phyloP scores from a whole-genome alignment of 2,113 vertebrate species.

The Raja brachyura region DNA sequence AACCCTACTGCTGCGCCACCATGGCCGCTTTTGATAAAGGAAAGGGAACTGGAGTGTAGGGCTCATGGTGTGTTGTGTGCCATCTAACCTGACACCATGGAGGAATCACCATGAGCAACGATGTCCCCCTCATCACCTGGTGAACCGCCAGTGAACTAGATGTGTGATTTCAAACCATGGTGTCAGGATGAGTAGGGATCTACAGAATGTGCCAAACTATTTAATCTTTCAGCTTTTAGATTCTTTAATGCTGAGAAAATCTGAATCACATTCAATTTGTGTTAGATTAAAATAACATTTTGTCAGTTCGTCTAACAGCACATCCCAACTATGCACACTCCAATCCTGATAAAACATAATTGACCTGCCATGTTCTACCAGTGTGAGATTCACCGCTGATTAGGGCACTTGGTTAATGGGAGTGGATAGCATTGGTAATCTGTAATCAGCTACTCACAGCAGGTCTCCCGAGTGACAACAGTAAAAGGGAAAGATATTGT shows the following conservation, averaged over 20 bases:
- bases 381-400: neutral
- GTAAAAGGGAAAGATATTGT: neutral
- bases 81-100: neutral
- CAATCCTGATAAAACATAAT: neutral
- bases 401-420: neutral
- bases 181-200: neutral
- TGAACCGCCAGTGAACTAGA: neutral
- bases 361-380: slow-evolving; percentile 4
- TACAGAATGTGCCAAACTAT: neutral
- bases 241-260: slow-evolving; percentile 25
- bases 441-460: neutral
- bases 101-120: neutral
- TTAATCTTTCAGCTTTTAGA: neutral
- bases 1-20: too few relatives aligned
- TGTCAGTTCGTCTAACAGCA: neutral
- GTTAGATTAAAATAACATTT: slow-evolving; percentile 1
- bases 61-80: neutral
- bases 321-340: neutral
- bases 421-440: neutral
- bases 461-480: neutral
- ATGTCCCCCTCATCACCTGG: neutral
- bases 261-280: slow-evolving; percentile 13
- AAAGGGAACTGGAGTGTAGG: neutral
- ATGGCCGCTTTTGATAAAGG: neutral
- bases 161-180: neutral